phyloP scores from a whole-genome alignment of 2,888 invertebrate species.

The Gymnocheta viridis region DNA sequence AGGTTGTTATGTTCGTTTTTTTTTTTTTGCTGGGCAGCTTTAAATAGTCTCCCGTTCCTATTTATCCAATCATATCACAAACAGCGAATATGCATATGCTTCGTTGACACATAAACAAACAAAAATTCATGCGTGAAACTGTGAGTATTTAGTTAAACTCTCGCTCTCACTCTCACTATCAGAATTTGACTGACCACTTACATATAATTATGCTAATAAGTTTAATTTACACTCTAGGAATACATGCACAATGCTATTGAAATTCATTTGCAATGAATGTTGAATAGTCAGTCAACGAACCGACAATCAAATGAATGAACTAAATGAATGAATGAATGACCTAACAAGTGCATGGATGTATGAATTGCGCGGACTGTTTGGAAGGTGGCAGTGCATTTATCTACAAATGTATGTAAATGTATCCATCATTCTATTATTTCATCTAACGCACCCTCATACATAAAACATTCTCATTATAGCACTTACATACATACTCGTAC shows the following conservation, averaged over 20 bases:
- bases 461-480: slow-evolving; percentile 6
- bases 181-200: slow-evolving; percentile 55
- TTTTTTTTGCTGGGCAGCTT: too few species aligned
- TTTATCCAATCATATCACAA: too few species aligned
- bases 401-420: slow-evolving; percentile 28
- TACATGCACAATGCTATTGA: slow-evolving; percentile 51
- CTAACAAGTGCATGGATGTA: neutral
- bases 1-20: too few species aligned
- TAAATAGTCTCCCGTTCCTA: too few species aligned
- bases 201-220: slow-evolving; percentile 68
- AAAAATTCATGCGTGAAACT: neutral
- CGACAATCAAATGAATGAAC: slow-evolving; percentile 1
- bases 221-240: slow-evolving; percentile 66
- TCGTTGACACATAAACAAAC: neutral
- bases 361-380: neutral
- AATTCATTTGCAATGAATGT: slow-evolving; percentile 48
- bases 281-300: slow-evolving; percentile 30
- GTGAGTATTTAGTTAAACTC: slow-evolving; percentile 1
- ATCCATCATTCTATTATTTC: slow-evolving; percentile 12
- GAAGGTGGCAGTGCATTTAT: slow-evolving; percentile 36
- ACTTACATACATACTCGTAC: neutral
- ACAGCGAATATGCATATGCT: too few species aligned
- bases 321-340: slow-evolving; percentile 25
- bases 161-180: slow-evolving; percentile 3
- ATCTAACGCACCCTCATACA: neutral